Evolutionary conservation across 2,888 invertebrate species (phyloP), one percentile per base, ranked within the genome.

Genomic region (Itoplectis maculator): DNA sequence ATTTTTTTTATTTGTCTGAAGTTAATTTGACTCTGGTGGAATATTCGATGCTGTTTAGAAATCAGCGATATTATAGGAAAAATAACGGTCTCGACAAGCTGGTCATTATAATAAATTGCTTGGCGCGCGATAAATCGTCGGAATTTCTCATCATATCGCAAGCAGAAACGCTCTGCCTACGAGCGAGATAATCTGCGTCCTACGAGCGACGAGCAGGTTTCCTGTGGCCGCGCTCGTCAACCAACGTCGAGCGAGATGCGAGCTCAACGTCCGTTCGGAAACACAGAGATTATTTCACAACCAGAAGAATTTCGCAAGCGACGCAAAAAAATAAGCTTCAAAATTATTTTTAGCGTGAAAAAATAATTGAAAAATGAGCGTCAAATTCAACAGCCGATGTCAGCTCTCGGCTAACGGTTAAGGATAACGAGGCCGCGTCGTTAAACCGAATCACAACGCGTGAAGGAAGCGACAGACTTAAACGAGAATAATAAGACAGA

Each of bases 401-500:
- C 63, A 81, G 63, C 65, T 59, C 63, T 63, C 65, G 65, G 61
- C 63, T 85, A 85, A 85, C 85, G 85, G 85, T 85, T n/a, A 54
- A 49, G 78, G 35, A 70, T 81, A 81, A 83, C 77, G 79, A 79
- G 83, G 63, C 74, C 56, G 54, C 69, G 82, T 81, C 83, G 81
- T 85, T 83, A 83, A 79, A 78, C 66, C 40, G 77, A 81, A 83
- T 85, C 85, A 85, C 74, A 85, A 81, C 77, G 81, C 83, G 83
- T 81, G 77, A 81, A 81, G 79, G 63, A 81, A 77, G 65, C 75
- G 66, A 59, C 81, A 59, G 29, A 29, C 40, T 49, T 35, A 49
- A 69, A 69, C 29, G 66, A 20, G 77, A 59, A 59, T 47, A 74
- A 82, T 18, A 18, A 51, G 40, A 29, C 5, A 47, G 15, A 68